Conservation (phyloP, 2,113 vertebrate species). For the Zeus faber region DNA sequence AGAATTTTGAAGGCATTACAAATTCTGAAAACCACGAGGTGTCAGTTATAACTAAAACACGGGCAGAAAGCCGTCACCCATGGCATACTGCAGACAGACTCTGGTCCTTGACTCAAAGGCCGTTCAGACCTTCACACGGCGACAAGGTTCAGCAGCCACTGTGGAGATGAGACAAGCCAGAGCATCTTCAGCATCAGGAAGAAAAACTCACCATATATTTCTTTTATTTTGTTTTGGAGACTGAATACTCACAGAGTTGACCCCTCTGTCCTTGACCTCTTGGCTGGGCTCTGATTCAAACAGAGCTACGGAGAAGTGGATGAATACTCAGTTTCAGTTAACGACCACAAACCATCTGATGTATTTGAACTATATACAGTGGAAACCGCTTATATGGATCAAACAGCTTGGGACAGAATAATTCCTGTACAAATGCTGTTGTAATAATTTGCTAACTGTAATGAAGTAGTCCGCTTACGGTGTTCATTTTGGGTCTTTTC, state of each 20-base stretch:
- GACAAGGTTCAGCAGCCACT: slow-evolving; percentile 76
- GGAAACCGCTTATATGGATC: no score
- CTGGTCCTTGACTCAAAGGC: slow-evolving; percentile 20
- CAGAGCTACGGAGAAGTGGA: slow-evolving; percentile 63
- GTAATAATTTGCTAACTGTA: no score
- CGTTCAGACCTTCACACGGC: slow-evolving; percentile 49
- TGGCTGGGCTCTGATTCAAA: slow-evolving; percentile 67
- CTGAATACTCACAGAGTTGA: slow-evolving; percentile 74
- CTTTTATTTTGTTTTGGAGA: neutral
- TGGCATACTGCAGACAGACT: neutral
- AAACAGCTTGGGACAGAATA: no score
- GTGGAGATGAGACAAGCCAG: slow-evolving; percentile 13
- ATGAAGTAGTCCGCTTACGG: no score
- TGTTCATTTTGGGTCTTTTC: no score
- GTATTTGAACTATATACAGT: no score
- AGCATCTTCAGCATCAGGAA: slow-evolving; percentile 2
- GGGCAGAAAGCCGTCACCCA: neutral
- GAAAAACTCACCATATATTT: neutral
- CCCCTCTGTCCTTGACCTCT: slow-evolving; percentile 72
- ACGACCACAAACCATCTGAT: no score
- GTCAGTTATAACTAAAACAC: neutral
- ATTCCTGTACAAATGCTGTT: no score
- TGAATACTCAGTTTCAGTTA: no score
- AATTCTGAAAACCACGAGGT: neutral
- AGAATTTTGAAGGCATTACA: no score